These are phyloP conservation scores for Clinocottus analis DNA, from an alignment of 2,113 vertebrate genomes.

Conservation along the genomic window DNA sequence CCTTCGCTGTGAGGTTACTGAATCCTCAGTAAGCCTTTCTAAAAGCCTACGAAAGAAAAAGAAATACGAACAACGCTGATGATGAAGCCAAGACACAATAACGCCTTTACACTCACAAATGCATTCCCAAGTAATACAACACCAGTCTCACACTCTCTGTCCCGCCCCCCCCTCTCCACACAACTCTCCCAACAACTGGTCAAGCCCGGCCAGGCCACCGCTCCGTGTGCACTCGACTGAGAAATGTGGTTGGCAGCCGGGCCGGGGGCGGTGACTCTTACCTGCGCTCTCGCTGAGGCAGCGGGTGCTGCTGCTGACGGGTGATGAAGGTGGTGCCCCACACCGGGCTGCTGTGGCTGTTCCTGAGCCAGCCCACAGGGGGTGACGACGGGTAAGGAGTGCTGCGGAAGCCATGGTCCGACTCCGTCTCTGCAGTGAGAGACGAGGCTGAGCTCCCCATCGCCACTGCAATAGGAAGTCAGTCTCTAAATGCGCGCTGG, in stretches of 20 bases:
- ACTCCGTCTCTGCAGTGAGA: constrained; percentile 93
- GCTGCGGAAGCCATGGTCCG: constrained; percentile 92
- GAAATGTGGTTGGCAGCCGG: constrained; percentile 3
- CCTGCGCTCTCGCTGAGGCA: constrained; percentile 89
- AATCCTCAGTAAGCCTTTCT: constrained; percentile 43
- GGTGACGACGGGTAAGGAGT: constrained; percentile 86
- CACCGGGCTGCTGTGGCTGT: constrained; percentile 88
- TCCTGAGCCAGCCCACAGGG: constrained; percentile 91
- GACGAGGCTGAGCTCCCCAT: constrained; percentile 99
- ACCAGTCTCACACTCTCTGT: background rate
- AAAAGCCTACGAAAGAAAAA: constrained; percentile 27
- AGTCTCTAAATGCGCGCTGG: constrained; percentile 25
- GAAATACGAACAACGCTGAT: background rate
- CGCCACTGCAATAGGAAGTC: constrained; percentile 58
- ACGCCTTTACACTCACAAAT: background rate
- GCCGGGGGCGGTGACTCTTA: constrained; percentile 70
- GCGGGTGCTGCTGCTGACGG: constrained; percentile 86
- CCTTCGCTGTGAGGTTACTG: constrained; percentile 33
- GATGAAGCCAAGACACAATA: background rate
- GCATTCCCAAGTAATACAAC: constrained; percentile 11
- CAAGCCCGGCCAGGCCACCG: background rate
- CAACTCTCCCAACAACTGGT: background rate
- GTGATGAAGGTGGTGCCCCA: constrained; percentile 91
- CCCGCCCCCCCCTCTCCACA: background rate
- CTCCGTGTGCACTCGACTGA: constrained; percentile 12